phyloP scores from a whole-genome alignment of 1,140 invertebrate species.

The Drosophila ironensis region DNA sequence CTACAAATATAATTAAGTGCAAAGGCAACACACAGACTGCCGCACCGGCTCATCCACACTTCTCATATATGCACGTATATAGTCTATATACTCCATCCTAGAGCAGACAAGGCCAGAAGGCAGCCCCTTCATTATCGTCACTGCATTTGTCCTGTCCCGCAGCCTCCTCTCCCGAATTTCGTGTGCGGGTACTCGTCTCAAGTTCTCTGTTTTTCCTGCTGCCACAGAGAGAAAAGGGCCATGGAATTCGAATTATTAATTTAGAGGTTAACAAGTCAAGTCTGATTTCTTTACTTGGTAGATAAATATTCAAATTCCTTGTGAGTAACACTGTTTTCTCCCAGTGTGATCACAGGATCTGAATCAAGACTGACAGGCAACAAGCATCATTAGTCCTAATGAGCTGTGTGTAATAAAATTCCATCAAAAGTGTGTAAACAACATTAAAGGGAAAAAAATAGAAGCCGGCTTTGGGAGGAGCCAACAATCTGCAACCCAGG shows the following conservation, averaged over 20 bases:
- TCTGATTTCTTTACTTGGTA: too few species aligned
- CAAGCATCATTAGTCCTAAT: conserved; percentile 77
- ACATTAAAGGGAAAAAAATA: conserved; percentile 18
- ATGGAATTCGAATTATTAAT: not conserved
- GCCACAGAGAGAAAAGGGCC: not conserved
- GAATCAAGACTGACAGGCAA: conserved; percentile 52
- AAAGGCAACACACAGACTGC: conserved; percentile 43
- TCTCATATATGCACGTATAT: not conserved
- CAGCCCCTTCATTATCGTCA: conserved; percentile 40
- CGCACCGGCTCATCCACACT: conserved; percentile 2
- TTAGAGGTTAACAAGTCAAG: too few species aligned
- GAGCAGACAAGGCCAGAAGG: conserved; percentile 10
- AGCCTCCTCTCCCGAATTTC: not conserved
- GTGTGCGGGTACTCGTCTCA: conserved; percentile 10
- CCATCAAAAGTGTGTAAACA: conserved; percentile 61
- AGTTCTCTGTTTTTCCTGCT: conserved; percentile 12
- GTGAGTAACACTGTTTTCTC: not conserved
- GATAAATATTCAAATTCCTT: not conserved
- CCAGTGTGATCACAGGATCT: conserved; percentile 2
- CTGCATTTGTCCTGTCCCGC: conserved; percentile 5
- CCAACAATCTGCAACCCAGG: conserved; percentile 7
- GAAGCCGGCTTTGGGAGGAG: not conserved
- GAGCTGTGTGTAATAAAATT: conserved; percentile 74
- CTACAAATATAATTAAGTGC: conserved; percentile 72
- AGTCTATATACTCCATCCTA: not conserved